Evolutionary conservation across 2,888 invertebrate genomes (phyloP), one percentile per base, ranked within the genome.

Genomic region (Dichetophora obliterata): DNA sequence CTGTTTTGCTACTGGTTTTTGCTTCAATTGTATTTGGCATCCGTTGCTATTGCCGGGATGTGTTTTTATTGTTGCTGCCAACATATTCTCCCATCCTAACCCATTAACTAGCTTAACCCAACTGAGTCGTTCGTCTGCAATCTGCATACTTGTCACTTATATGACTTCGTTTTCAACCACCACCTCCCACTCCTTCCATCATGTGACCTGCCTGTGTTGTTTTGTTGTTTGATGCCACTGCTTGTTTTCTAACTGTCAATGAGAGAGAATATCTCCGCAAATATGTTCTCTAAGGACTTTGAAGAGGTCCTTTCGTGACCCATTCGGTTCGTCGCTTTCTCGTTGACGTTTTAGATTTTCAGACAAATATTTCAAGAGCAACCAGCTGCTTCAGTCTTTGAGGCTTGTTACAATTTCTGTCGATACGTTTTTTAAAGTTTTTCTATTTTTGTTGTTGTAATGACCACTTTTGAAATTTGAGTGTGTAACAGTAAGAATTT

Each of bases 391-490:
- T 31, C 27, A 16, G 61, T 14, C 24, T 31, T 50, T 5, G 19
- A 34, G 34, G 3, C 16, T 19, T 31, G 34, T 48, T 14, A 22
- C 24, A 27, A 27, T 24, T 59, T 22, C 57, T 6, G 19, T 37
- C 1, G 6, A 59, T 61, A 34, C 31, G 4, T 48, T 48, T 48
- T 43, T n/a, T 0, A 4, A 31, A 4, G 37, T 37, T 34, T 31
- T 54, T 54, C 31, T n/a, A 31, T 71, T 22, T 27, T 16, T 68
- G 50, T 68, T 27, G 48, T 74, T 59, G 78, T 78, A 80, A 80
- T 81, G 78, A 78, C 80, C 78, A 81, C 80, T 80, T 78, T 77
- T 81, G 72, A 76, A 77, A 78, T 78, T 80, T 80, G 70, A 73
- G 75, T 77, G 75, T 69, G 61, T 48, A 70, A 34, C 54, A 27